These are phyloP conservation scores for Cerastoderma edule DNA, from an alignment of 2,888 invertebrate species.

Conservation along the genomic window DNA sequence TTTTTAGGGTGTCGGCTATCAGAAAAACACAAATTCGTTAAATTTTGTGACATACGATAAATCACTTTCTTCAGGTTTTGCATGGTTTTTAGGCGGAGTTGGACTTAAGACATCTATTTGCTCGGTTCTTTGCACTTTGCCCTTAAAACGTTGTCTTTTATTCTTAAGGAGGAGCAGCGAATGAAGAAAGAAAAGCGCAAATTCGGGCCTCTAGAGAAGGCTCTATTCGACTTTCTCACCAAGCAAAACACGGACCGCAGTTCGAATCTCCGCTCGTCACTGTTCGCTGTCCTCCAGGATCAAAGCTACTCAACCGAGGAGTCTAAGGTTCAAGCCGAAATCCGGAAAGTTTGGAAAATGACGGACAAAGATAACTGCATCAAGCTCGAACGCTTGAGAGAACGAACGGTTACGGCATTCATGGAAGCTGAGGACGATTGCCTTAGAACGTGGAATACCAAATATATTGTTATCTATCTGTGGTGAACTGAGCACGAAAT, in stretches of 20 bases:
- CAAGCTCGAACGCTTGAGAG: not conserved
- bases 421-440: too few relatives aligned
- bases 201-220: slow-evolving; percentile 10
- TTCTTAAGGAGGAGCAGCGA: not conserved
- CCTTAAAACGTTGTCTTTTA: not conserved
- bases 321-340: not conserved
- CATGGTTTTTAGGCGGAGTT: not conserved
- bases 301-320: not conserved
- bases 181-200: not conserved
- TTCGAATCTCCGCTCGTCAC: not conserved
- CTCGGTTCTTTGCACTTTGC: not conserved
- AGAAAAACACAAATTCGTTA: too few relatives aligned
- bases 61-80: too few relatives aligned
- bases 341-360: slow-evolving; percentile 1
- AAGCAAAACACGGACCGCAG: not conserved
- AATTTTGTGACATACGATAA: too few relatives aligned
- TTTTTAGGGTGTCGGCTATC: too few relatives aligned
- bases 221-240: not conserved
- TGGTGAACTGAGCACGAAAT: too few relatives aligned
- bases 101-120: not conserved
- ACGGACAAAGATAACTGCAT: not conserved
- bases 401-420: slow-evolving; percentile 1
- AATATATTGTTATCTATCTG: too few relatives aligned
- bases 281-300: not conserved
- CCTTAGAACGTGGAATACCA: too few relatives aligned